These are phyloP conservation scores for Megaceryle maxima DNA, from an alignment of 2,113 vertebrate genomes.

Conservation along the genomic window DNA sequence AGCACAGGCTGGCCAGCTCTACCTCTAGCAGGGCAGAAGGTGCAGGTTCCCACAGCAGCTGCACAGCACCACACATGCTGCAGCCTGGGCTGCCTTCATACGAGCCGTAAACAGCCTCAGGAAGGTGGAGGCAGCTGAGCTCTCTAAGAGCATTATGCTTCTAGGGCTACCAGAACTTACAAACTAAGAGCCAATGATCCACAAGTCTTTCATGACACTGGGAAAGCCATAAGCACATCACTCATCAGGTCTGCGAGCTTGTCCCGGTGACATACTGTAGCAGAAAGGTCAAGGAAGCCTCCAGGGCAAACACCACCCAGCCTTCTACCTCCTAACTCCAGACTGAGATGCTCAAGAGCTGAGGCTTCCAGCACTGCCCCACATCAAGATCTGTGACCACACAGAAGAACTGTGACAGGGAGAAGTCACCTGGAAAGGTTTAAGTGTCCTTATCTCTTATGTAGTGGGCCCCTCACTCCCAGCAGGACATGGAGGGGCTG, in stretches of 20 bases:
- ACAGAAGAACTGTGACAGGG: neutral
- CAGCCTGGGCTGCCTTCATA: neutral
- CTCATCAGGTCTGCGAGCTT: neutral
- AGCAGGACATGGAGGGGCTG: neutral
- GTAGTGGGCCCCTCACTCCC: neutral
- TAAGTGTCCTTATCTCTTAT: neutral
- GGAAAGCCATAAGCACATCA: neutral
- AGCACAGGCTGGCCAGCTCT: fast-evolving
- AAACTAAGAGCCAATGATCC: neutral
- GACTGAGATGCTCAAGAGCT: neutral
- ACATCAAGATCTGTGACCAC: neutral
- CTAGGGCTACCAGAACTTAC: neutral
- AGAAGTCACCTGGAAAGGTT: neutral
- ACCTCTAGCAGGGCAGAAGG: neutral
- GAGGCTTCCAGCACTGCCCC: neutral
- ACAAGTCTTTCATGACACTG: neutral
- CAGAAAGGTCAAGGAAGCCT: neutral
- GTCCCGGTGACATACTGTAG: fast-evolving
- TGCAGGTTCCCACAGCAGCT: neutral
- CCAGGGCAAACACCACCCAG: neutral
- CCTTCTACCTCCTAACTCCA: neutral
- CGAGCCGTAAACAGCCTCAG: neutral
- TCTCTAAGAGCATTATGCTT: neutral
- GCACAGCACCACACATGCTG: neutral
- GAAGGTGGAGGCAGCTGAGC: neutral